Conservation (phyloP, 2,888 invertebrate genomes). For the Dorcus parallelipipedus region DNA sequence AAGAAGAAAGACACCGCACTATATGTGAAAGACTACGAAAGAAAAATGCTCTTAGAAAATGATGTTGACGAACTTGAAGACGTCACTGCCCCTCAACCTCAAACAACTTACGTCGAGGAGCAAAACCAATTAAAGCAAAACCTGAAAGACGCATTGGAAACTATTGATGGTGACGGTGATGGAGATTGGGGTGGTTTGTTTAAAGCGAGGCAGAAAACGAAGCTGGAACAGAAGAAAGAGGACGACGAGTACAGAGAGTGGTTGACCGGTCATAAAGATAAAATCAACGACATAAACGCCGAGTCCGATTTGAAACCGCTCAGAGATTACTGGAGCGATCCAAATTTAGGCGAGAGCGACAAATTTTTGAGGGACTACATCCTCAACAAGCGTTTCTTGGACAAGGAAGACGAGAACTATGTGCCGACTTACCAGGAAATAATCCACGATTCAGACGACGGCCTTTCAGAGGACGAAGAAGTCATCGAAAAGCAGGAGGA, state of each 20-base stretch:
- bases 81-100: slow-evolving; percentile 22
- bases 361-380: slow-evolving; percentile 91
- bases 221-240: slow-evolving; percentile 52
- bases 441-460: slow-evolving; percentile 56
- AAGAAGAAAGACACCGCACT: slow-evolving; percentile 56
- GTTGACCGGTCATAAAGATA: slow-evolving; percentile 70
- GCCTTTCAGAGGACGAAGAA: slow-evolving; percentile 74
- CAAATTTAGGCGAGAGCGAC: slow-evolving; percentile 77
- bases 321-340: slow-evolving; percentile 81
- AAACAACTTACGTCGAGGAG: slow-evolving; percentile 62
- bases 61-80: slow-evolving; percentile 56
- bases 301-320: slow-evolving; percentile 69
- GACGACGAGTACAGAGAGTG: slow-evolving; percentile 70
- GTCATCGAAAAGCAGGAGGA: slow-evolving; percentile 78
- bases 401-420: slow-evolving; percentile 50
- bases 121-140: slow-evolving; percentile 63
- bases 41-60: slow-evolving; percentile 68
- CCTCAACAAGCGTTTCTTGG: slow-evolving; percentile 71
- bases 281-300: slow-evolving; percentile 57
- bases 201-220: slow-evolving; percentile 54
- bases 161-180: slow-evolving; percentile 37
- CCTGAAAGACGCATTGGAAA: slow-evolving; percentile 54
- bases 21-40: slow-evolving; percentile 75
- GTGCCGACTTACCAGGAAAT: slow-evolving; percentile 66
- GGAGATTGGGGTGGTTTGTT: slow-evolving; percentile 55